A percentile compares a stretch with the other conserved stretches of the same genome.
Evolutionary conservation across 2,113 vertebrate species (phyloP).

Genomic region (western clawed frog (Xenopus tropicalis)): UCB_Xtro_10.0 CM004452.2:23958501-23959000

Average conservation of each 20-base stretch:
- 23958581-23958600: slow-evolving; percentile 34
- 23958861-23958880: no score
- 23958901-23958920: no score
- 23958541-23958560: slow-evolving; percentile 42
- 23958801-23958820: no score
- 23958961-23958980: no score
- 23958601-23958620: slow-evolving; percentile 39
- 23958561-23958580: slow-evolving; percentile 39
- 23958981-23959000: no score
- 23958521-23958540: background rate
- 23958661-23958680: slow-evolving; percentile 28
- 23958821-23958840: no score
- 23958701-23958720: slow-evolving; percentile 24
- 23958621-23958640: slow-evolving; percentile 26
- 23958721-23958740: background rate
- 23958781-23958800: no score
- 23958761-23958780: background rate
- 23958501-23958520: background rate
- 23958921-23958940: no score
- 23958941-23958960: no score
- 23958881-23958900: no score
- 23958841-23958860: no score
- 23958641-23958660: slow-evolving; percentile 22
- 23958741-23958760: background rate
- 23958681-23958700: background rate